phyloP scores from a whole-genome alignment of 1,140 invertebrate species.

The Achroia grisella region DNA sequence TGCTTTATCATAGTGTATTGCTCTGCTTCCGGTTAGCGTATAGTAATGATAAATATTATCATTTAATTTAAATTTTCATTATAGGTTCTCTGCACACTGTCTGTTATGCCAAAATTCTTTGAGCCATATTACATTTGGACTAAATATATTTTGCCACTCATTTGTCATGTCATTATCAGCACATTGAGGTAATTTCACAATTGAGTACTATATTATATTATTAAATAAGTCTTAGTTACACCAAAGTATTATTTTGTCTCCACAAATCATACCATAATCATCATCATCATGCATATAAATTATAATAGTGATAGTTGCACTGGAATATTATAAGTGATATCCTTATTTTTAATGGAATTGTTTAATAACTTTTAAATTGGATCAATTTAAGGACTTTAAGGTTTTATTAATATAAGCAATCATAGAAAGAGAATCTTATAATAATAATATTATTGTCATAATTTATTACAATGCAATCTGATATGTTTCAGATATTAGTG shows the following conservation, averaged over 20 bases:
- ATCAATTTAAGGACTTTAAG: no score
- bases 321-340: no score
- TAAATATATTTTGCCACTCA: constrained; percentile 34
- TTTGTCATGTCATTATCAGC: constrained; percentile 37
- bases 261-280: no score
- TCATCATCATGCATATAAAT: no score
- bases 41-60: neutral
- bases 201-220: constrained; percentile 7
- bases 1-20: constrained; percentile 8
- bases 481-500: constrained; percentile 22
- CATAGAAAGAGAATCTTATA: no score
- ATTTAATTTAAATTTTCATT: constrained; percentile 6
- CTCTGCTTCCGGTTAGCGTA: neutral
- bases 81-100: constrained; percentile 10
- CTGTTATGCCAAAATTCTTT: constrained; percentile 38
- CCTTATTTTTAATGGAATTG: no score
- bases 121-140: constrained; percentile 39
- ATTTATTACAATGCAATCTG: neutral
- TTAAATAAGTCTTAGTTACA: no score
- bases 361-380: no score
- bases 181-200: constrained; percentile 37
- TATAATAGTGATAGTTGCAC: no score
- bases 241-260: no score
- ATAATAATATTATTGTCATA: no score
- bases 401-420: no score